phyloP scores from a whole-genome alignment of 37 sponge, comb jelly and placozoan species.

The Halichondria panicea region DNA sequence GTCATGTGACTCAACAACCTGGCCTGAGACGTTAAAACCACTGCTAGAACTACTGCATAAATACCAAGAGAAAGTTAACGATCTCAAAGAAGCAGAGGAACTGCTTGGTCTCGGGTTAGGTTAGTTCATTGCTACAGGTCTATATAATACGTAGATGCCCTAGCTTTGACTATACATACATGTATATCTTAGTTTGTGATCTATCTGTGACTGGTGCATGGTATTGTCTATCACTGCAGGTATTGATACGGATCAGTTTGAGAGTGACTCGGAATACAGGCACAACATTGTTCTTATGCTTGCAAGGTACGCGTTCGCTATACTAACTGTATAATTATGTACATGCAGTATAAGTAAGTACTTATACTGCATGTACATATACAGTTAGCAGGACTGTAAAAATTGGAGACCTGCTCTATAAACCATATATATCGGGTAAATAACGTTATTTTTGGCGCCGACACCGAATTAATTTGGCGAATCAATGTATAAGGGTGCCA shows the following conservation, averaged over 20 bases:
- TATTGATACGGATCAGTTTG: constrained; percentile 56
- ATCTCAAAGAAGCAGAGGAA: constrained; percentile 39
- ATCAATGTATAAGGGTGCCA: too few relatives aligned
- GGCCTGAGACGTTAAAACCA: constrained; percentile 20
- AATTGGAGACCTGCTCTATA: too few relatives aligned
- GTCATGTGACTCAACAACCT: constrained; percentile 17
- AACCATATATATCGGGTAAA: too few relatives aligned
- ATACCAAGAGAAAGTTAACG: constrained; percentile 26
- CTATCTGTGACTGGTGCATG: neutral
- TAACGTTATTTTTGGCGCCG: too few relatives aligned
- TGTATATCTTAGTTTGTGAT: neutral
- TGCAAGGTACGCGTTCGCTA: constrained; percentile 57
- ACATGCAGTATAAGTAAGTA: too few relatives aligned
- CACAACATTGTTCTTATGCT: constrained; percentile 38
- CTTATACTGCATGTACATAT: too few relatives aligned
- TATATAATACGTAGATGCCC: neutral
- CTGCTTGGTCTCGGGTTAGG: constrained; percentile 49
- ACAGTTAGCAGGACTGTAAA: too few relatives aligned
- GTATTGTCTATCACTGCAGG: constrained; percentile 16
- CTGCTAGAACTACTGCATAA: constrained; percentile 44
- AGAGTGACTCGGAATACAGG: constrained; percentile 46
- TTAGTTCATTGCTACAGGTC: neutral
- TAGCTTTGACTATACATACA: neutral
- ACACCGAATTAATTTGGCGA: too few relatives aligned
- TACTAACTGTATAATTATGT: too few relatives aligned